Evolutionary conservation across 92 coral and sea anemone species (phyloP).

Genomic region (Galaxea fascicularis): DNA sequence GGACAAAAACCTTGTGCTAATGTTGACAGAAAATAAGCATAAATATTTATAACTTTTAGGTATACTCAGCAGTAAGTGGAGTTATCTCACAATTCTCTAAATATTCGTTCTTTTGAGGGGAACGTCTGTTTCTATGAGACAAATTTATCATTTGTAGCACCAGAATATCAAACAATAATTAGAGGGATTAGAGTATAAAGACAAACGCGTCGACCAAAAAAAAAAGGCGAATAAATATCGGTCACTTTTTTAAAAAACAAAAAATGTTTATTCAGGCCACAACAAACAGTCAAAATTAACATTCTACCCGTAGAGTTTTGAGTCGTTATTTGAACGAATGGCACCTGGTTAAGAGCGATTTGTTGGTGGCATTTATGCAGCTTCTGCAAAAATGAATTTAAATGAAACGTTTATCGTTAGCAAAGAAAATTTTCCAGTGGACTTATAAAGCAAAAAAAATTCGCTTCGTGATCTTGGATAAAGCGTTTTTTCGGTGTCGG

Average conservation of each 20-base stretch:
- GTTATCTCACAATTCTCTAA: not conserved
- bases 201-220: not conserved
- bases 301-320: not conserved
- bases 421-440: too few species aligned
- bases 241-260: not conserved
- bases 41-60: conserved; percentile 13
- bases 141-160: not conserved
- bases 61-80: not conserved
- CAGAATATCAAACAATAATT: not conserved
- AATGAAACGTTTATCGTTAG: too few species aligned
- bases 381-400: too few species aligned
- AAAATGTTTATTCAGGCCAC: conserved; percentile 9
- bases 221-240: not conserved
- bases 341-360: conserved; percentile 1
- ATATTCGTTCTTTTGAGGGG: not conserved
- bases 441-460: too few species aligned
- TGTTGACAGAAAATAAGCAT: conserved; percentile 1
- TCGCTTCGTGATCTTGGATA: too few species aligned
- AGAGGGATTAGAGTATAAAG: not conserved
- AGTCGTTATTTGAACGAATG: not conserved
- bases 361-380: too few species aligned
- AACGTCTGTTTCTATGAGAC: not conserved
- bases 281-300: conserved; percentile 12
- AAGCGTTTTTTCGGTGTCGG: too few species aligned
- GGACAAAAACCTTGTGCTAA: not conserved